Evolutionary conservation across 2,797 vertebrate genomes (phyloP).

Genomic region (Botia almorhae): DNA sequence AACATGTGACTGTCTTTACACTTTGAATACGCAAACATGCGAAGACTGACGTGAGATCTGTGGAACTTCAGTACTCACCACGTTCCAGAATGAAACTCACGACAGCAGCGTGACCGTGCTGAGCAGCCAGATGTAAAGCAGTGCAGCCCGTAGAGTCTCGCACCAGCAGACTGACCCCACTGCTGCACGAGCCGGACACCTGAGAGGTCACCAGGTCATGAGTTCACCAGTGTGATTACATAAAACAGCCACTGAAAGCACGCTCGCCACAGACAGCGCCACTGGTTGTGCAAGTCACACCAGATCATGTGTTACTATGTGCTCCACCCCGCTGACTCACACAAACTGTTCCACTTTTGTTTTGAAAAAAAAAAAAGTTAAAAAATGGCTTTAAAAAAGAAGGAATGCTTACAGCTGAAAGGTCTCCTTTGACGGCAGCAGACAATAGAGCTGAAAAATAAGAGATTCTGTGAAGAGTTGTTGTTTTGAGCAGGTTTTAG

Average conservation of each 20-base stretch:
- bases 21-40: neutral
- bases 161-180: slow-evolving; percentile 88
- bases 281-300: neutral
- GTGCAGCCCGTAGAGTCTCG: slow-evolving; percentile 87
- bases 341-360: neutral
- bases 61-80: slow-evolving; percentile 77
- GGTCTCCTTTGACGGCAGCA: slow-evolving; percentile 73
- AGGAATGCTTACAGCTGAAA: slow-evolving; percentile 65
- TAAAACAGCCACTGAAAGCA: neutral
- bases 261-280: neutral
- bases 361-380: slow-evolving; percentile 34
- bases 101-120: slow-evolving; percentile 84
- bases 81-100: slow-evolving; percentile 91
- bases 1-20: neutral
- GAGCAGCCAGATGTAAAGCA: slow-evolving; percentile 88
- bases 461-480: neutral
- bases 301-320: neutral
- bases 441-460: slow-evolving; percentile 72
- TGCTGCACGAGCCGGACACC: slow-evolving; percentile 87
- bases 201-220: slow-evolving; percentile 60
- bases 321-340: slow-evolving; percentile 1
- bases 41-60: neutral
- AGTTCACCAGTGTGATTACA: neutral
- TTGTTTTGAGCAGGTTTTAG: too few species aligned
- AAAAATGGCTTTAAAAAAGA: neutral